Evolutionary conservation across 2,888 invertebrate genomes (phyloP), one percentile per base, ranked within the genome.

Genomic region (Clanis bilineata): DNA sequence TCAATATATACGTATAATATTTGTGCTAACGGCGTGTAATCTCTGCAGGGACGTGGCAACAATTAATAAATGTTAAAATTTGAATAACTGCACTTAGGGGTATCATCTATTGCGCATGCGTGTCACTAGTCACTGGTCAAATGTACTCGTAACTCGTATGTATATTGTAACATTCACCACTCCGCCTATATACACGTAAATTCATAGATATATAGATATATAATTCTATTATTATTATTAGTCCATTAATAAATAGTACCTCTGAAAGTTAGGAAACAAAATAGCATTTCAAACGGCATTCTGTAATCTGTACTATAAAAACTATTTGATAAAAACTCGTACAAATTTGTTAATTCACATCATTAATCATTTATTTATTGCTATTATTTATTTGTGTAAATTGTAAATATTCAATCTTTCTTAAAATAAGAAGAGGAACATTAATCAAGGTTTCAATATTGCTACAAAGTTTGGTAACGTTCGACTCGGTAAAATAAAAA

Each of bases 121-220:
- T 25, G 47, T 51, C 51, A 51, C 47, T 15, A 25, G 15, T 25
- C n/a, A n/a, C n/a, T n/a, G n/a, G n/a, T n/a, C n/a, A n/a, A n/a
- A n/a, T n/a, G n/a, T n/a, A 44, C 1, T 10, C 10, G 36, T 36
- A 36, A 41, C 41, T 84, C 80, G 75, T 75, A 75, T 77, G 77
- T 79, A 81, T 79, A 79, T 78, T 68, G 79, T 87, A 89, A 84
- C 80, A 84, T 86, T 32, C 51, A 77, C 78, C 82, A 79, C 79
- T 79, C 79, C 84, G 81, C 79, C 83, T 92, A 90, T 90, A 82
- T 88, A 89, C 85, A 89, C 78, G 77, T 51, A 89, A 82, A 90
- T 90, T 93, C 93, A 88, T 66, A 93, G 92, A 93, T 88, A 93
- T 93, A 93, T 93, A 94, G 93, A 93, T 90, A 87, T 93, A 93